A percentile compares a stretch with the other conserved stretches of the same genome.
Conservation (phyloP, 2,888 invertebrate species). For the Metopia argyrocephala region DNA sequence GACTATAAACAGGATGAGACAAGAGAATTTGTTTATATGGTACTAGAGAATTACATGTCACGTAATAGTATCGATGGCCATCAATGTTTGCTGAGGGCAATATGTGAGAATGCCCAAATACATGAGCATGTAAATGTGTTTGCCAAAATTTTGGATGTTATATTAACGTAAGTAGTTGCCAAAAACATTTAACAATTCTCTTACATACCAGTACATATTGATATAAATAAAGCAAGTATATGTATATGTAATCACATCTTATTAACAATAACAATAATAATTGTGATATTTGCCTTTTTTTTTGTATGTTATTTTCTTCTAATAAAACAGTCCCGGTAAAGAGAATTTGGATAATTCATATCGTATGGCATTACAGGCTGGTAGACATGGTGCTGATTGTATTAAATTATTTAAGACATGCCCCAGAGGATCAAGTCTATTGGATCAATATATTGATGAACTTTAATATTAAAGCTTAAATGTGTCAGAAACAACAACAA, state of each 20-base stretch:
- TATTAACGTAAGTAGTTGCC: conserved; percentile 69
- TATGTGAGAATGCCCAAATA: conserved; percentile 77
- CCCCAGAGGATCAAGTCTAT: conserved; percentile 53
- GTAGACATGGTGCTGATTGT: conserved; percentile 59
- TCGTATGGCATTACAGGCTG: conserved; percentile 48
- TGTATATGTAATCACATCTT: no score
- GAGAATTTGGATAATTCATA: conserved; percentile 55
- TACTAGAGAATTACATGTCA: conserved; percentile 73
- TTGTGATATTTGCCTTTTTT: conserved; percentile 9
- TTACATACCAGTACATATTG: no score
- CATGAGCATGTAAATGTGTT: conserved; percentile 72
- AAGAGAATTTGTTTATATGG: conserved; percentile 71
- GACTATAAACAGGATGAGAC: conserved; percentile 71
- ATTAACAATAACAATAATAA: background rate
- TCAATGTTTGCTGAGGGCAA: conserved; percentile 73
- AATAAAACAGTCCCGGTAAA: conserved; percentile 47
- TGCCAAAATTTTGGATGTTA: conserved; percentile 69
- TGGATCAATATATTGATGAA: conserved; percentile 61
- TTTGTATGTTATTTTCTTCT: background rate
- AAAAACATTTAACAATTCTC: no score
- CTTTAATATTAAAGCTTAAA: conserved; percentile 37
- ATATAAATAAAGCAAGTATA: no score
- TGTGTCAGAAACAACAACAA: background rate
- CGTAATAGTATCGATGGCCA: conserved; percentile 67
- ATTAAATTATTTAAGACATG: conserved; percentile 50